Evolutionary conservation across 35 echinoderm and acorn worm species (phyloP), one percentile per base, ranked within the genome.

Genomic region (Nesometra sesokonis): DNA sequence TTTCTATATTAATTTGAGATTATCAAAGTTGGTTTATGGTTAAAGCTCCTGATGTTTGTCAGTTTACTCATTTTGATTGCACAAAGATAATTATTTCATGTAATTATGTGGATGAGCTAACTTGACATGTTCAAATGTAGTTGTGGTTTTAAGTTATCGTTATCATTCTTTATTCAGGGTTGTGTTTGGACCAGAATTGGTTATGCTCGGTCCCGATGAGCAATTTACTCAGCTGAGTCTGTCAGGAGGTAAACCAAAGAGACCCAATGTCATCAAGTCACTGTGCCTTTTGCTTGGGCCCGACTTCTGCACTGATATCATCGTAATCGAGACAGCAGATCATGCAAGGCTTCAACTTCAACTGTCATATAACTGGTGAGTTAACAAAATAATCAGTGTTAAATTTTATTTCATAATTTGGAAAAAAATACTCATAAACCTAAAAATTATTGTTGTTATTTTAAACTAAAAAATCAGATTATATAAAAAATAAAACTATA

Each of bases 221-320:
- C 96, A 99, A 81, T 99, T 99, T 78, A 99, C 96, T 31, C 96
- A 99, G 86, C 82, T 99, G 84, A 94, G 92, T 81, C 90, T 99
- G 82, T 99, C 96, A 13, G 96, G 96, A 46, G 96, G 96, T 0
- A 94, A 94, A 57, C 96, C 93, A 27, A 99, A 99, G 80, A 83
- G 92, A 35, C 93, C 96, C 36, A 99, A 99, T 78, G 90, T 99
- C 85, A 94, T 94, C 93, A 94, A 92, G 46, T 94, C 96, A 9
- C 90, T 99, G 30, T 93, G 92, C 80, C 92, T 97, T 17, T 85
- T 97, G 32, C 85, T 99, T 9, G 96, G 96, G 31, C 96, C 96
- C 27, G 96, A 99, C 57, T 99, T 99, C 76, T 99, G 96, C 80
- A 99, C 96, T 0, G 96, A 99, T 77, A 99, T 99, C 88, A 99